Conservation (phyloP, 1,140 invertebrate genomes). For the Apis florea region DNA sequence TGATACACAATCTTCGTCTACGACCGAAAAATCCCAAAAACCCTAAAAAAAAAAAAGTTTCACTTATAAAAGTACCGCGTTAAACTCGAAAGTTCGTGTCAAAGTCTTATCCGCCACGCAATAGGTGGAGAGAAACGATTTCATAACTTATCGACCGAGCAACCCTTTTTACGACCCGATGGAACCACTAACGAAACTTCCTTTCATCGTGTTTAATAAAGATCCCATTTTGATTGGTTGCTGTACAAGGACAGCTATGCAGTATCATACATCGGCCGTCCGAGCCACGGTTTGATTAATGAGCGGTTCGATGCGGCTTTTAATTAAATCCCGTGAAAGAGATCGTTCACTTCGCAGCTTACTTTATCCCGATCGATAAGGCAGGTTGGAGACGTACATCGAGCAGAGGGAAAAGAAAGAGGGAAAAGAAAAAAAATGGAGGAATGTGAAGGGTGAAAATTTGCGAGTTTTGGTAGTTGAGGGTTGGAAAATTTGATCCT, state of each 20-base stretch:
- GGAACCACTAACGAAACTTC: neutral
- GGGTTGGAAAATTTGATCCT: conserved; percentile 64
- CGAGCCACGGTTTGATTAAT: conserved; percentile 29
- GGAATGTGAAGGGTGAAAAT: conserved; percentile 19
- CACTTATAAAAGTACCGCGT: too few species aligned
- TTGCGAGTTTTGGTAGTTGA: conserved; percentile 29
- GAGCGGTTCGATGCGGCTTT: conserved; percentile 11
- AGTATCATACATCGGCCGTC: neutral
- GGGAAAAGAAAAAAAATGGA: neutral
- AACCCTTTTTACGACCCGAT: neutral
- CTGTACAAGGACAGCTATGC: neutral
- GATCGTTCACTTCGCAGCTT: conserved; percentile 23
- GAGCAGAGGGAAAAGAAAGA: neutral
- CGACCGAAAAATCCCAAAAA: too few species aligned
- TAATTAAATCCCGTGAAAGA: conserved; percentile 32
- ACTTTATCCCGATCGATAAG: conserved; percentile 35
- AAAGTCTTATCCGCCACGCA: too few species aligned
- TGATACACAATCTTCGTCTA: too few species aligned
- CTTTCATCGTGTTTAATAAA: conserved; percentile 2
- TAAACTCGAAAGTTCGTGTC: too few species aligned
- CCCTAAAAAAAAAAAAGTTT: too few species aligned
- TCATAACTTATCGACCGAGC: neutral
- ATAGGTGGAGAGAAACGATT: too few species aligned
- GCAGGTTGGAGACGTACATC: conserved; percentile 10
- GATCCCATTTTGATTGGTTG: neutral